Percentiles rank a stretch among this genome's conserved stretches.
Conservation (phyloP, 2,888 invertebrate species). For the Rhamnusium bicolor region DNA sequence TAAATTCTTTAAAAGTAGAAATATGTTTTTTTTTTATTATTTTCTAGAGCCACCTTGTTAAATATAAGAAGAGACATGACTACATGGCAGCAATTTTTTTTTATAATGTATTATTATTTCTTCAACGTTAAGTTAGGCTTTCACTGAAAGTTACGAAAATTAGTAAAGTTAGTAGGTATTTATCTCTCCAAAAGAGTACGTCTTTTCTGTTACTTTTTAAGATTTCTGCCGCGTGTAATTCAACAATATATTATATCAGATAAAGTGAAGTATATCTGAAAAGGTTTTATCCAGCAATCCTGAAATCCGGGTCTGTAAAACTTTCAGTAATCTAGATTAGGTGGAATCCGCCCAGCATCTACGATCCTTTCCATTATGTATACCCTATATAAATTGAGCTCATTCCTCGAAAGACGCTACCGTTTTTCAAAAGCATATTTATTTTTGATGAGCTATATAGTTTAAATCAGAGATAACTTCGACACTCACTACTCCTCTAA, state of each 20-base stretch:
- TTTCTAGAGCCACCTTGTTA: too few species aligned
- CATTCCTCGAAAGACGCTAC: slow-evolving; percentile 60
- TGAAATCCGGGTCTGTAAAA: slow-evolving; percentile 63
- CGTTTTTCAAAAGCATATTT: slow-evolving; percentile 60
- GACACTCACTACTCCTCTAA: not conserved
- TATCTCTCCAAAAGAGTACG: not conserved
- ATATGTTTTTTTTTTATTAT: too few species aligned
- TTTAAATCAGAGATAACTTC: slow-evolving; percentile 39
- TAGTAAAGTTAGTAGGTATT: not conserved
- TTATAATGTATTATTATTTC: too few species aligned
- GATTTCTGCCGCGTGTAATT: slow-evolving; percentile 24
- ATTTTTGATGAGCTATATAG: slow-evolving; percentile 58
- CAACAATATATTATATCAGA: slow-evolving; percentile 49
- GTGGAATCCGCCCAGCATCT: slow-evolving; percentile 62
- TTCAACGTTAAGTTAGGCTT: not conserved
- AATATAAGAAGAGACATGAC: too few species aligned
- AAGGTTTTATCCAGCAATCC: slow-evolving; percentile 59
- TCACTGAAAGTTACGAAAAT: not conserved
- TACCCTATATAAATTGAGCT: slow-evolving; percentile 65
- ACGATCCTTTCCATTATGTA: slow-evolving; percentile 65
- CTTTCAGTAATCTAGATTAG: slow-evolving; percentile 66
- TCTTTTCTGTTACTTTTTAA: slow-evolving; percentile 2
- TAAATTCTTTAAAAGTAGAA: too few species aligned
- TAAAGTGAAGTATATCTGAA: slow-evolving; percentile 55
- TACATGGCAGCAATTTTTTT: too few species aligned